Conservation (phyloP, 2,113 vertebrate genomes). For the Pteronura brasiliensis region DNA sequence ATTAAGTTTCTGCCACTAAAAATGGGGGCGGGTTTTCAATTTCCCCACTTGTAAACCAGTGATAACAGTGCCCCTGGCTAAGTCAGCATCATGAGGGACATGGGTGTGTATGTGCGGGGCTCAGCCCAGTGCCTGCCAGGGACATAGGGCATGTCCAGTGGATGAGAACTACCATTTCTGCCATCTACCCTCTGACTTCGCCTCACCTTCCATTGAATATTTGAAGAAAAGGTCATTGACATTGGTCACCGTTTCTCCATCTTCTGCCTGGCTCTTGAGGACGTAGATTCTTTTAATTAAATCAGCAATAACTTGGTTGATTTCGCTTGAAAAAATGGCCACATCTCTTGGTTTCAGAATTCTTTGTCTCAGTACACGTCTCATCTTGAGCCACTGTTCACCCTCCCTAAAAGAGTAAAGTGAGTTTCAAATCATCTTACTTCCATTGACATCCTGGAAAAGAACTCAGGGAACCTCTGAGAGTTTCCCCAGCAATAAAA, state of each 20-base stretch:
- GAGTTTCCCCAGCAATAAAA: neutral
- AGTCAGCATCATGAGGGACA: neutral
- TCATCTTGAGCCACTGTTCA: slow-evolving; percentile 94
- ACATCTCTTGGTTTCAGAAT: slow-evolving; percentile 92
- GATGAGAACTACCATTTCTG: neutral
- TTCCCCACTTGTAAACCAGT: too few species aligned
- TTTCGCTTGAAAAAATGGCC: slow-evolving; percentile 87
- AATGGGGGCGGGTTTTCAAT: neutral
- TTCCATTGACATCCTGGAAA: neutral
- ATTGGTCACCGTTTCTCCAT: slow-evolving; percentile 87
- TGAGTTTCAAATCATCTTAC: neutral
- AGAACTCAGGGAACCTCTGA: neutral
- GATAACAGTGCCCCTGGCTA: neutral
- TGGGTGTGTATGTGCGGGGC: fast-evolving
- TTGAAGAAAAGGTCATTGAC: slow-evolving; percentile 96
- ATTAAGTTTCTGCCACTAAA: neutral
- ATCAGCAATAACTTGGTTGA: slow-evolving; percentile 90
- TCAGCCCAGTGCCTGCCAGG: neutral
- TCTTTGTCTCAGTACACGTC: slow-evolving; percentile 92
- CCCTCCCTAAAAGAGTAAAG: slow-evolving; percentile 86
- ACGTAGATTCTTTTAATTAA: slow-evolving; percentile 87
- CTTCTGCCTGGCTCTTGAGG: slow-evolving; percentile 83
- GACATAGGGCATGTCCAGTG: neutral
- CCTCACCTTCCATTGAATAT: slow-evolving; percentile 95
- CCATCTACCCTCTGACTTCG: too few species aligned